Evolutionary conservation across 2,797 vertebrate species (phyloP), one percentile per base, ranked within the genome.

Genomic region (Semotilus atromaculatus): DNA sequence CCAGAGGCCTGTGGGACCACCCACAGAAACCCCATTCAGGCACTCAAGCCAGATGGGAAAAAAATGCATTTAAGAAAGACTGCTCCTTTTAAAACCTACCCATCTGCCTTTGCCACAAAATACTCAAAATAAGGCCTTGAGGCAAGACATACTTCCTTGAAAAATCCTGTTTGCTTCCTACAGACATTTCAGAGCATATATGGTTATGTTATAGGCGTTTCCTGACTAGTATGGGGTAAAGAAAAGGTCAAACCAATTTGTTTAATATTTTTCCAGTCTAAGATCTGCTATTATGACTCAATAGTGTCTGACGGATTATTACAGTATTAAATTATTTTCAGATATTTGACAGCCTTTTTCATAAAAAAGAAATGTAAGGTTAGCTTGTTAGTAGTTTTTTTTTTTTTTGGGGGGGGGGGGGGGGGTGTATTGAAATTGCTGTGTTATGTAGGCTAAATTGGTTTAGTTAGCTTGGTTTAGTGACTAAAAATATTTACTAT

Each of bases 1-100:
- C 81, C 77, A 13, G 11, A 34, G 87, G 85, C 89, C 91, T 90
- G 75, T 84, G 77, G 85, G 93, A 91, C 93, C 93, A 94, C 94
- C 93, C 92, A 94, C 88, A 90, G 82, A 90, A 91, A 83, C 78
- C 77, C 74, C 80, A 89, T 26, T 90, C 34, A 87, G 86, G 82
- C 83, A 77, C 84, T 82, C 84, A 90, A 86, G 48, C 80, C 90
- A 92, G 89, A 94, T 91, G 92, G 90, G 90, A 91, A 84, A 89
- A 89, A 64, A 88, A 71, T 78, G 43, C 16, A 83, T 75, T 60
- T 87, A 29, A 85, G 81, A 71, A 85, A 86, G 62, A 34, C 64
- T 53, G 5, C 45, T 70, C 2, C 48, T 76, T 53, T 72, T 86
- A 77, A 84, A 82, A 82, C 36, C 34, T 87, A 88, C 81, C 85